Evolutionary conservation across 2,888 invertebrate genomes (phyloP).

Genomic region (Ophion ellenae): DNA sequence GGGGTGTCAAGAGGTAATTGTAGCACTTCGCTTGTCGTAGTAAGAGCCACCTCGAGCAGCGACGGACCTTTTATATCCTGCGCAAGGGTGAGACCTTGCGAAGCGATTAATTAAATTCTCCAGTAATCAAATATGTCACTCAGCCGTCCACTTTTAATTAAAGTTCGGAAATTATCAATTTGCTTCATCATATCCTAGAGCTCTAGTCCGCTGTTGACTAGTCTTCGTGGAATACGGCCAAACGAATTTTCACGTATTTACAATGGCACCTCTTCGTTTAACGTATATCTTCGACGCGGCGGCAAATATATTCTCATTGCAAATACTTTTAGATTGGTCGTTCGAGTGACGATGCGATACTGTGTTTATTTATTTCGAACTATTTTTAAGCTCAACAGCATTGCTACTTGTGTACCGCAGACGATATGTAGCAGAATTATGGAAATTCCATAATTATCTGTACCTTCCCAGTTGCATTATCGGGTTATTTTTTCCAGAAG

Average conservation of each 20-base stretch:
- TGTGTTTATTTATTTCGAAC: not conserved
- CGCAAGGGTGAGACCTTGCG: constrained; percentile 72
- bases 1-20: constrained; percentile 16
- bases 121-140: constrained; percentile 84
- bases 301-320: not conserved
- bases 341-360: not conserved
- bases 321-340: not conserved
- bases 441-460: too few species aligned
- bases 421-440: too few species aligned
- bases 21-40: constrained; percentile 39
- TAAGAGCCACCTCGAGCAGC: constrained; percentile 41
- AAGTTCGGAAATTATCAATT: constrained; percentile 84
- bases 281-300: not conserved
- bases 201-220: constrained; percentile 54
- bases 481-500: too few species aligned
- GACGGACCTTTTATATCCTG: constrained; percentile 52
- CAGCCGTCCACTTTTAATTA: constrained; percentile 84
- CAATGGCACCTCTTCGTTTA: constrained; percentile 38
- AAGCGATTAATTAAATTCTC: constrained; percentile 84
- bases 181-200: constrained; percentile 82
- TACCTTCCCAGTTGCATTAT: too few species aligned
- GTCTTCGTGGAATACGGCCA: constrained; percentile 45
- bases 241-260: constrained; percentile 53
- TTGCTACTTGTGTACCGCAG: too few species aligned
- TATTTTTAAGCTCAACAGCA: not conserved